Base-by-base conservation (phyloP, 1,140 invertebrate genomes). In the Nephila pilipes region DNA sequence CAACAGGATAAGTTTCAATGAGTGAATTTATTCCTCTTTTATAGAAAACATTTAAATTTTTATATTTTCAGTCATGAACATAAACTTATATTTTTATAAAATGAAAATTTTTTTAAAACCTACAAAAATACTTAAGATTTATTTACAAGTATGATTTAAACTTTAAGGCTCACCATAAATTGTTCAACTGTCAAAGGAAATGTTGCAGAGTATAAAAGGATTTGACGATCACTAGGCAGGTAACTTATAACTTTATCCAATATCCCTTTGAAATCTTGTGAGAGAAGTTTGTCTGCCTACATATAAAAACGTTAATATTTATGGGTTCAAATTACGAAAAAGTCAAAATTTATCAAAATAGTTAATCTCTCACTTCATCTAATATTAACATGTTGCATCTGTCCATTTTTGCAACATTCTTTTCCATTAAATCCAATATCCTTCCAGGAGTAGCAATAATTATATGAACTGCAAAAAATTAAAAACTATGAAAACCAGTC, bases 361-460 rank as follows among this genome's bases (percentile, higher is more conserved):
- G 20, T 0, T 1, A 75, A 18, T 87, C 93, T 87, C 93, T 94
- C 94, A 96, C 96, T 95, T 99, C 99, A 96, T 99, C 99, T 94
- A 99, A 96, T 94, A 99, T 99, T 94, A 99, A 96, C 96, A 99
- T 99, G 96, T 97, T 97, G 97, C 99, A 99, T 94, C 99, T 97
- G 94, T 99, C 97, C 97, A 99, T 98, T 95, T 98, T 97, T 25
- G 99, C 99, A 94, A 99, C 98, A 95, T 98, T 98, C 96, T 99
- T 99, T 96, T 99, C 99, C 98, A 99, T 99, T 95, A 99, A 97
- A 97, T 99, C 99, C 95, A 99, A 97, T 96, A 99, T 99, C 96
- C 99, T 97, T 94, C 99, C 99, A 94, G 99, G 99, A 94, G 99
- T 99, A 81, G 99, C 99, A 95, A 99, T 99, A 95, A 99, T 98